Base-by-base conservation (phyloP, 2,113 vertebrate genomes). In the Bufo gargarizans region DNA sequence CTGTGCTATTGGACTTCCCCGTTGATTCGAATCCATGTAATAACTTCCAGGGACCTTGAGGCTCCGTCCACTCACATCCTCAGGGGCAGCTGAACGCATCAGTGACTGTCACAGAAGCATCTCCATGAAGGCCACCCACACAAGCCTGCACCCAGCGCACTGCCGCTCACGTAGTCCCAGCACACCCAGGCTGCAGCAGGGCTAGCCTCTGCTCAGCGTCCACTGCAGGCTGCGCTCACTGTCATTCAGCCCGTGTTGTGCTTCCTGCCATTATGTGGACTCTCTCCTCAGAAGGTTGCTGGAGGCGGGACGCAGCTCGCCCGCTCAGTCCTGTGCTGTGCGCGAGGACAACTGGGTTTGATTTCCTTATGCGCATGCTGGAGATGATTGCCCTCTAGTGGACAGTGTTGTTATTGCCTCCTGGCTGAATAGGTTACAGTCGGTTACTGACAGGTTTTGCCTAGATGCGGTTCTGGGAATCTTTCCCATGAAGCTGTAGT, bases 1-100 rank as follows among this genome's bases (percentile, higher is more conserved):
- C 50, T 84, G 58, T 88, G 71, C 7, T 65, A 47, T 84, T n/a
- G 71, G 82, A 20, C 56, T 89, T 84, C 87, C 81, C 81, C 67
- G 71, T 67, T 89, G 82, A 84, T 89, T 56, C 58, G 81, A 49
- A 84, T 89, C 87, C 87, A 89, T 89, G 82, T 84, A 88, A 83
- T 0, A 88, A 89, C 59, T 89, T 89, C 81, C 87, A 89, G 58
- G 77, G 77, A 84, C 55, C 33, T 47, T 17, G 79, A 50, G 71
- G 69, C 71, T 77, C 19, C 11, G 67, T 47, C 17, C 74, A 13
- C 50, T 89, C 65, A 65, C 76, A 78, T 84, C 61, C 58, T 89
- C 61, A 69, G 22, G 19, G 61, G 81, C 72, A 77, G 65, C 76
- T 43, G 65, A 11, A 33, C 77, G 82, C 87, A 89, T 84, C 58